A percentile compares a stretch with the other conserved stretches of the same genome.
phyloP scores from a whole-genome alignment of 2,113 vertebrate species.

The Notothenia rossii region DNA sequence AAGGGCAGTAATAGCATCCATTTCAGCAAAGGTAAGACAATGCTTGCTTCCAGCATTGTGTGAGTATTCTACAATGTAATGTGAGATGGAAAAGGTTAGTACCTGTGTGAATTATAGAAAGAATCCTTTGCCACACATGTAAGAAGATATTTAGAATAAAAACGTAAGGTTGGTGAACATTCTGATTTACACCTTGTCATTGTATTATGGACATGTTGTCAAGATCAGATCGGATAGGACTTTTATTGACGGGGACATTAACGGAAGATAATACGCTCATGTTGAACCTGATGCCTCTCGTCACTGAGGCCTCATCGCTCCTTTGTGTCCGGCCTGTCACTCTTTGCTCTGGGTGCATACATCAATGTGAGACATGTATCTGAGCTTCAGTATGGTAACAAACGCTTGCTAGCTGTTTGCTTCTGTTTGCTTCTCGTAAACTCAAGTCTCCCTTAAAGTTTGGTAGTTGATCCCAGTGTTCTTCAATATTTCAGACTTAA shows the following conservation, averaged over 20 bases:
- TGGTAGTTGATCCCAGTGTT: neutral
- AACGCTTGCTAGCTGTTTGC: neutral
- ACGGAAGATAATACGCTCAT: neutral
- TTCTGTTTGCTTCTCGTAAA: neutral
- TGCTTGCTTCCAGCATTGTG: neutral
- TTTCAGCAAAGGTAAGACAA: neutral
- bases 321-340: constrained; percentile 11
- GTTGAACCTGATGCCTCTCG: neutral
- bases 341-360: constrained; percentile 3
- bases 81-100: neutral
- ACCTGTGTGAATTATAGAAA: neutral
- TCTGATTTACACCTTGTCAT: neutral
- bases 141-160: neutral
- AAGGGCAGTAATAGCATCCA: neutral
- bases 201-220: neutral
- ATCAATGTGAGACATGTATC: constrained; percentile 20
- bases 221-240: too few relatives aligned
- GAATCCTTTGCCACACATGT: neutral
- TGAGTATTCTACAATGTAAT: neutral
- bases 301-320: neutral
- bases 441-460: neutral
- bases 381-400: neutral
- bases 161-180: neutral
- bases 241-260: too few relatives aligned
- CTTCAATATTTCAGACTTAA: neutral